phyloP scores from a whole-genome alignment of 2,113 vertebrate species.

The Pseudopipra pipra region DNA sequence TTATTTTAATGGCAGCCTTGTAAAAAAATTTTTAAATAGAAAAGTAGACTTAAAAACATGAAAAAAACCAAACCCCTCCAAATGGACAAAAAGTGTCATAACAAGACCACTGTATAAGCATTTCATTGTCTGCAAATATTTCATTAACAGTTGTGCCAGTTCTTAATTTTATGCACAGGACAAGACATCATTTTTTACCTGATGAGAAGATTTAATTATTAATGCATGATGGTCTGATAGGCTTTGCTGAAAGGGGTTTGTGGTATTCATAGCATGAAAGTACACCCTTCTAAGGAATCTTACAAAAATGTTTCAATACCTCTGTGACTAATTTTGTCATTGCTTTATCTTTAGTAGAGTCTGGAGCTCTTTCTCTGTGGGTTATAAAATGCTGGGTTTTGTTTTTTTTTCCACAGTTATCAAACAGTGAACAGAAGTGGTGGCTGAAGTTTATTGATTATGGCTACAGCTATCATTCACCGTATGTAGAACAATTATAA shows the following conservation, averaged over 20 bases:
- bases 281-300: background rate
- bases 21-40: background rate
- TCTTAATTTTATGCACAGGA: background rate
- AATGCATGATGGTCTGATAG: background rate
- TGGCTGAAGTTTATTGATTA: conserved; percentile 74
- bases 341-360: background rate
- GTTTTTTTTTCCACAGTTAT: conserved; percentile 67
- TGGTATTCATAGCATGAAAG: background rate
- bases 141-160: background rate
- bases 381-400: background rate
- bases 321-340: background rate
- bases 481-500: conserved; percentile 59
- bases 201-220: background rate
- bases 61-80: background rate
- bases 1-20: background rate
- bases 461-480: conserved; percentile 17
- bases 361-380: background rate
- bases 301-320: background rate
- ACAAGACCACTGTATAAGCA: background rate
- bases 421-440: conserved; percentile 71
- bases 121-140: background rate
- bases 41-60: background rate
- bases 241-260: background rate
- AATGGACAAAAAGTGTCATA: background rate
- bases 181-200: background rate